These are phyloP conservation scores for Argopecten irradians DNA, from an alignment of 1,140 invertebrate genomes.

Conservation along the genomic window DNA sequence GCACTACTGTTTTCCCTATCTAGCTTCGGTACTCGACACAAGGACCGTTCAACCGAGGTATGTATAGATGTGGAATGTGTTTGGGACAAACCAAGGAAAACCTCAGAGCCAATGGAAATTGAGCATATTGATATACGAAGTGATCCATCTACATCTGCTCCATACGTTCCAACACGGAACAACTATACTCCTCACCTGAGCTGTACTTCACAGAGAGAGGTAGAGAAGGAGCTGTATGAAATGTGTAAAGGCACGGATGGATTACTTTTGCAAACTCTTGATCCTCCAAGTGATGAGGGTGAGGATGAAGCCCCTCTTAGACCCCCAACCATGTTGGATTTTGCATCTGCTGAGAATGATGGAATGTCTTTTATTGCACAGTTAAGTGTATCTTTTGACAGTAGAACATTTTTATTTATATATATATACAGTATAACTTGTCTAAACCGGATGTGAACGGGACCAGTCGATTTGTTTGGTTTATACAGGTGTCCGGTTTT, in stretches of 20 bases:
- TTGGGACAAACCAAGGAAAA: conserved; percentile 33
- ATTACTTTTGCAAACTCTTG: conserved; percentile 30
- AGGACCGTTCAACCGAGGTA: too few species aligned
- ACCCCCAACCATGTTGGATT: too few species aligned
- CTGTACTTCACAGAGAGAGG: too few species aligned
- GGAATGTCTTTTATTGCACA: neutral
- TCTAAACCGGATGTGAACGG: too few species aligned
- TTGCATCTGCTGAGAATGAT: too few species aligned
- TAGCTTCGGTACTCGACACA: neutral
- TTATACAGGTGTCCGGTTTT: conserved; percentile 1
- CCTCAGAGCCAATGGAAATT: conserved; percentile 3
- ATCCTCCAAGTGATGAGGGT: neutral
- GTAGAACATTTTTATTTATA: neutral
- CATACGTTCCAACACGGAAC: neutral
- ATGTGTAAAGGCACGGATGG: conserved; percentile 12
- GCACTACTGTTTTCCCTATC: neutral
- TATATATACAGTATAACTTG: too few species aligned
- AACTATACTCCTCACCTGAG: too few species aligned
- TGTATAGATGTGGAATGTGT: conserved; percentile 39
- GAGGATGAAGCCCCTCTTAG: conserved; percentile 40
- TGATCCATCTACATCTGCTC: neutral
- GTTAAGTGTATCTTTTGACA: neutral
- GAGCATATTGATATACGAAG: conserved; percentile 33
- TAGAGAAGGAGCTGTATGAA: too few species aligned
- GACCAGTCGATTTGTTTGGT: too few species aligned